A percentile compares a stretch with the other conserved stretches of the same genome.
Evolutionary conservation across 1,140 invertebrate species (phyloP).

Genomic region (Trichoplusia ni): DNA sequence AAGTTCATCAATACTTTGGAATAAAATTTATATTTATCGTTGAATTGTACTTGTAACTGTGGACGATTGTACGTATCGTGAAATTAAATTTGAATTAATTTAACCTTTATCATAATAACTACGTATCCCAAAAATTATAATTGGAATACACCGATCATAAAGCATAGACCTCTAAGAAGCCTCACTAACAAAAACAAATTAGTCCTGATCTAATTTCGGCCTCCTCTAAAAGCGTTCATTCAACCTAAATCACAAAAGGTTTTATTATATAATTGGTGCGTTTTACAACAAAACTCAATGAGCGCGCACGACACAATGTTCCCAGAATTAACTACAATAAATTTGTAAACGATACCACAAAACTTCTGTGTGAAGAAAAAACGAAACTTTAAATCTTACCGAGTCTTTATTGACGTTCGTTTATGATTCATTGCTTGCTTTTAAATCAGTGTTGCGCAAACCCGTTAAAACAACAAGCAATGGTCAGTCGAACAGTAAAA

Average conservation of each 20-base stretch:
- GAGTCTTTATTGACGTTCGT: neutral
- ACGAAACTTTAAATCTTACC: constrained; percentile 14
- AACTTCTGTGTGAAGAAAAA: constrained; percentile 71
- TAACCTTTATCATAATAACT: neutral
- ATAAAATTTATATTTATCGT: too few relatives aligned
- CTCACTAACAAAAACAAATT: constrained; percentile 22
- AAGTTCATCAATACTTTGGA: too few relatives aligned
- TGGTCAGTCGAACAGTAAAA: constrained; percentile 3
- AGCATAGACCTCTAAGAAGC: neutral
- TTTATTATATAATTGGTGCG: constrained; percentile 63
- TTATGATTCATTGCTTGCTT: constrained; percentile 24
- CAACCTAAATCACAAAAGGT: constrained; percentile 39
- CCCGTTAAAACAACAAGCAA: neutral
- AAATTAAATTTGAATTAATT: neutral
- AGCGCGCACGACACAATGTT: constrained; percentile 60
- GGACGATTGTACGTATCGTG: too few relatives aligned
- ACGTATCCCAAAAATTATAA: neutral
- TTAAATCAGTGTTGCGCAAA: neutral
- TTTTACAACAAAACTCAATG: constrained; percentile 69
- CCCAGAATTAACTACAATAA: constrained; percentile 69
- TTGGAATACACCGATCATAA: constrained; percentile 9
- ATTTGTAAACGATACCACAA: constrained; percentile 78
- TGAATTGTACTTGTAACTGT: too few relatives aligned
- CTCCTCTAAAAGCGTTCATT: constrained; percentile 23
- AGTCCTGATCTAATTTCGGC: constrained; percentile 23